Conservation (phyloP, 2,113 vertebrate species). For the Brienomyrus longianalis region DNA sequence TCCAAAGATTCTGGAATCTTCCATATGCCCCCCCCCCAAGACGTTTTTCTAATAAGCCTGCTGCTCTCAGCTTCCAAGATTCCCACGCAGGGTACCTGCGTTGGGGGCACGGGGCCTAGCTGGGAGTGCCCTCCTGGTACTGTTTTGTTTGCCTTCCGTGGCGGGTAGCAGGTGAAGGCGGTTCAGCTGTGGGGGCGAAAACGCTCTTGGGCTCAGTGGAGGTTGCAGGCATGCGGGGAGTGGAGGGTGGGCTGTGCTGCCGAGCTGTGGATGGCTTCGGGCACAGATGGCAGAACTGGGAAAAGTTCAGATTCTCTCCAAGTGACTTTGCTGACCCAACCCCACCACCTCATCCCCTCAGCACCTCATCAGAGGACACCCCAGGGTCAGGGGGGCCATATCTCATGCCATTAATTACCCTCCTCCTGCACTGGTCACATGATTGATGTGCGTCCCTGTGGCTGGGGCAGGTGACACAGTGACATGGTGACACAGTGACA, state of each 20-base stretch:
- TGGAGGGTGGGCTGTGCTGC: background rate
- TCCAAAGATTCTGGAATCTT: background rate
- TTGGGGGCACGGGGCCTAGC: background rate
- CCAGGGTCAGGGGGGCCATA: background rate
- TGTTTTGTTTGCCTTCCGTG: background rate
- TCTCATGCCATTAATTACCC: slow-evolving; percentile 29
- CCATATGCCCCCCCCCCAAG: background rate
- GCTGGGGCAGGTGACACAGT: slow-evolving; percentile 28
- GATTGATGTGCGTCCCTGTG: slow-evolving; percentile 41
- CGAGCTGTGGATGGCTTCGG: background rate
- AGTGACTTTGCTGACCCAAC: background rate
- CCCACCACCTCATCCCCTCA: background rate
- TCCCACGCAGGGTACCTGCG: background rate
- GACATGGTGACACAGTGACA: background rate
- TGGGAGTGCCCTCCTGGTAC: background rate
- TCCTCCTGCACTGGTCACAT: slow-evolving; percentile 21
- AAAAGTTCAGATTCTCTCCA: background rate
- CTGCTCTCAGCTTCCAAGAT: background rate
- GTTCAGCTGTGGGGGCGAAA: no score
- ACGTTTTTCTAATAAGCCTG: background rate
- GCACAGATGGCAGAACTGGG: background rate
- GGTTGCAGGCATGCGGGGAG: background rate
- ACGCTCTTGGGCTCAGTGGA: background rate
- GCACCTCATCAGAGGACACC: background rate
- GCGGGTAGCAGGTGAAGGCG: no score